Conservation (phyloP, 2,113 vertebrate genomes). For the Sinocyclocheilus rhinocerous region DNA sequence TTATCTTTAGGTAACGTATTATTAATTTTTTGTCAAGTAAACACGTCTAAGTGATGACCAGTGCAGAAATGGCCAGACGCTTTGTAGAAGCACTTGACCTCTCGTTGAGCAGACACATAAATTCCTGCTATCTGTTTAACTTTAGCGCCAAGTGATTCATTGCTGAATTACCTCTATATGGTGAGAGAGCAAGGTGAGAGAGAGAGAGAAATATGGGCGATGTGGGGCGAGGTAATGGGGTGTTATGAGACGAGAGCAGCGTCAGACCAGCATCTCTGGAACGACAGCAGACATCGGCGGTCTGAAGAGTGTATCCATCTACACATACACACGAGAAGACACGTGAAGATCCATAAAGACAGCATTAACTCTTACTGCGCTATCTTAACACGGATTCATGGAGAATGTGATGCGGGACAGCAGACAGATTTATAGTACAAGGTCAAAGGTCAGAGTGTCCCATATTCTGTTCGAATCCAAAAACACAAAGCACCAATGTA, state of each 20-base stretch:
- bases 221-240: constrained; percentile 34
- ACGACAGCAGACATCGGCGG: not conserved
- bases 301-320: constrained; percentile 1
- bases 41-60: not conserved
- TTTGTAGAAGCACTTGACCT: not conserved
- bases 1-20: not conserved
- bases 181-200: constrained; percentile 23
- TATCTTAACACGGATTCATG: constrained; percentile 1
- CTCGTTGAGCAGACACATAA: constrained; percentile 22
- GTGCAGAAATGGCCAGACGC: not conserved
- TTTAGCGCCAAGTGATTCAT: constrained; percentile 21
- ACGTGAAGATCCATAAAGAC: not conserved
- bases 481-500: not conserved
- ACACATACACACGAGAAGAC: constrained; percentile 2
- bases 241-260: constrained; percentile 35
- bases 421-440: constrained; percentile 43
- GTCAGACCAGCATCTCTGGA: constrained; percentile 12
- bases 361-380: constrained; percentile 12
- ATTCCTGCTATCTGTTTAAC: constrained; percentile 8
- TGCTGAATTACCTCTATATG: constrained; percentile 15
- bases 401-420: constrained; percentile 35
- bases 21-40: not conserved
- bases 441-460: constrained; percentile 40
- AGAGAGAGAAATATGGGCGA: constrained; percentile 23
- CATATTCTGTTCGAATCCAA: constrained; percentile 37